These are phyloP conservation scores for Onychomys arenicola DNA, from an alignment of 2,797 vertebrate genomes.

Conservation along the genomic window DNA sequence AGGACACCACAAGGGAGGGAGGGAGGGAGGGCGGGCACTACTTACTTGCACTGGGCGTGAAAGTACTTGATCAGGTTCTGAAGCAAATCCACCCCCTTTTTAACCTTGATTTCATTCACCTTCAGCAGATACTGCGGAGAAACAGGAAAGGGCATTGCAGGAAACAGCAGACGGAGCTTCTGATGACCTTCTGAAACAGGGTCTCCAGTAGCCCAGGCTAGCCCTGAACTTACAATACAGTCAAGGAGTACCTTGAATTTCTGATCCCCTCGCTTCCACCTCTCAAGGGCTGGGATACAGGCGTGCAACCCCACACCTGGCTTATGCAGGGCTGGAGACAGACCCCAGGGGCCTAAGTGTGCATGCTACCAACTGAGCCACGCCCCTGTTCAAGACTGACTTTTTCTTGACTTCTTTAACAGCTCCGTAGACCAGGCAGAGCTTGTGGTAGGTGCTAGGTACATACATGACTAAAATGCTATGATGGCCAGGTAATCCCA, in stretches of 20 bases:
- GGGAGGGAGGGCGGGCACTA: conserved; percentile 32
- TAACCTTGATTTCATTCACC: conserved; percentile 99
- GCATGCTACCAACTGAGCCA: neutral
- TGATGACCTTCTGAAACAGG: neutral
- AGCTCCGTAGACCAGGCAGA: fast-evolving
- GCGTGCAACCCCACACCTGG: neutral
- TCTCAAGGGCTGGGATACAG: neutral
- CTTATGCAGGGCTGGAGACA: neutral
- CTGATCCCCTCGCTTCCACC: neutral
- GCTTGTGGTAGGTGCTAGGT: neutral
- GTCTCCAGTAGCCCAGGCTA: neutral
- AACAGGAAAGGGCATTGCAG: conserved; percentile 48
- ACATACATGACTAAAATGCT: neutral
- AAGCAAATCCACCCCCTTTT: conserved; percentile 98
- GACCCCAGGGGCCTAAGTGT: neutral
- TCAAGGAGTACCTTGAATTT: neutral
- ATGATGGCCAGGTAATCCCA: neutral
- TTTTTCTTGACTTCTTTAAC: neutral
- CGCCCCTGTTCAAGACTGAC: neutral
- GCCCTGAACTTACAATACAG: neutral
- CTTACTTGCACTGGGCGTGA: conserved; percentile 99
- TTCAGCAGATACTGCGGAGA: conserved; percentile 96
- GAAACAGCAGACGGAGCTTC: neutral
- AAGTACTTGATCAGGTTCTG: conserved; percentile 99
- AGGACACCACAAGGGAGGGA: conserved; percentile 4